These are phyloP conservation scores for Catocala fraxini DNA, from an alignment of 2,888 invertebrate species.

Conservation along the genomic window DNA sequence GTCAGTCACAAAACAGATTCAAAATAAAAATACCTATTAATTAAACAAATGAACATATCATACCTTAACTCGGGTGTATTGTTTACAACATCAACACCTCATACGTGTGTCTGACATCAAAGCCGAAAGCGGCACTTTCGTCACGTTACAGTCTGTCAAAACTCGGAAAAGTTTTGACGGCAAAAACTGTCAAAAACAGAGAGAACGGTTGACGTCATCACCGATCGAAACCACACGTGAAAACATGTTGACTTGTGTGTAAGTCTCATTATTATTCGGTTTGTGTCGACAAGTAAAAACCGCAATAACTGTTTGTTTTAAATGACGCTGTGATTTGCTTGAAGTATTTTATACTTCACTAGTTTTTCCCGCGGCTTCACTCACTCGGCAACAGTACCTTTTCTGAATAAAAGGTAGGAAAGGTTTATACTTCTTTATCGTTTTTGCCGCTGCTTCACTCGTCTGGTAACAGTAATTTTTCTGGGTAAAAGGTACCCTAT, in stretches of 20 bases:
- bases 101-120: too few species aligned
- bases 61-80: too few species aligned
- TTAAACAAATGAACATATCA: too few species aligned
- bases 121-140: background rate
- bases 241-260: background rate
- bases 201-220: conserved; percentile 17
- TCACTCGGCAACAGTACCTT: too few species aligned
- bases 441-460: too few species aligned
- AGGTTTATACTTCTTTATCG: background rate
- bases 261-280: conserved; percentile 1
- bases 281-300: background rate
- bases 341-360: background rate
- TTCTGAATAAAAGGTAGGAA: too few species aligned
- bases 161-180: background rate
- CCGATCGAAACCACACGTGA: conserved; percentile 38
- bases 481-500: too few species aligned
- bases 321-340: background rate
- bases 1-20: too few species aligned
- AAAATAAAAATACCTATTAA: too few species aligned
- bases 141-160: background rate
- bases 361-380: too few species aligned
- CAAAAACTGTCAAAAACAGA: background rate
- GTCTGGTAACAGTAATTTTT: too few species aligned
- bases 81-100: too few species aligned
- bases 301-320: conserved; percentile 3